Evolutionary conservation across 2,113 vertebrate genomes (phyloP).

Genomic region (Bos taurus): ARS-UCD2.0 NC_037331.1:40887501-40888000

Average conservation of each 20-base stretch:
- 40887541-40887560: neutral
- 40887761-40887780: neutral
- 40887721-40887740: conserved; percentile 41
- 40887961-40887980: no score
- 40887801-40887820: neutral
- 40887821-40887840: no score
- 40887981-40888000: no score
- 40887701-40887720: neutral
- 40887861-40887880: no score
- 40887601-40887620: neutral
- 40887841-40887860: no score
- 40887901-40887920: no score
- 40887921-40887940: no score
- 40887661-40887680: neutral
- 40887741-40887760: neutral
- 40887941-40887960: no score
- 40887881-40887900: no score
- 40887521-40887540: neutral
- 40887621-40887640: neutral
- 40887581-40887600: neutral
- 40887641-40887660: neutral
- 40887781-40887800: neutral
- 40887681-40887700: neutral
- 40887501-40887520: neutral
- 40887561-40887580: neutral